These are phyloP conservation scores for Galbula dea DNA, from an alignment of 2,113 vertebrate species.

Conservation along the genomic window DNA sequence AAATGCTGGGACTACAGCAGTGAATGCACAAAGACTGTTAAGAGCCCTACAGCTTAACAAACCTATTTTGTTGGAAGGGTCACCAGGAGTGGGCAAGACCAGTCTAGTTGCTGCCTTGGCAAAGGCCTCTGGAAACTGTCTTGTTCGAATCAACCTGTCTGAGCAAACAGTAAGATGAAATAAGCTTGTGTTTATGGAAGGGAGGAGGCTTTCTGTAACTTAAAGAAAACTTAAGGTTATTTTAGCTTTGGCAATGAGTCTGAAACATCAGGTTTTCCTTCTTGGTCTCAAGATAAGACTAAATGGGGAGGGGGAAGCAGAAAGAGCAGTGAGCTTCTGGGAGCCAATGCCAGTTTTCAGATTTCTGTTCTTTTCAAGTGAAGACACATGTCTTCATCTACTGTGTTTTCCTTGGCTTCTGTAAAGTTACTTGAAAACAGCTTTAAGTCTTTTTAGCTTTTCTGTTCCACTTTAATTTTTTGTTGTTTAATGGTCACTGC, in stretches of 20 bases:
- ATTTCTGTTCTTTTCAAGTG: neutral
- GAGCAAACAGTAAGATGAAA: conserved; percentile 87
- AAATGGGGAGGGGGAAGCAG: neutral
- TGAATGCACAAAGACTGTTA: conserved; percentile 91
- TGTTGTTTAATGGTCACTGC: neutral
- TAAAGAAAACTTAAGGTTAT: neutral
- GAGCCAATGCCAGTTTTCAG: neutral
- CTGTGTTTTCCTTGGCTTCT: neutral
- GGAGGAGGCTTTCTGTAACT: neutral
- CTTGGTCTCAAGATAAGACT: neutral
- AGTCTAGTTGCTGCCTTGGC: conserved; percentile 92
- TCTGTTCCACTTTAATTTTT: neutral
- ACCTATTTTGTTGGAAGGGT: conserved; percentile 92
- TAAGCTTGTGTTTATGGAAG: neutral
- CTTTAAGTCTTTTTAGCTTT: neutral
- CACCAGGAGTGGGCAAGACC: conserved; percentile 96
- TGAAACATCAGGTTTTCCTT: neutral
- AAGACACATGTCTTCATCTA: neutral
- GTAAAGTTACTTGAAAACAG: neutral
- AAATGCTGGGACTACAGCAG: conserved; percentile 88
- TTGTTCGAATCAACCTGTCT: conserved; percentile 95
- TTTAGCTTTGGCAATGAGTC: neutral
- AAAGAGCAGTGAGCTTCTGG: neutral
- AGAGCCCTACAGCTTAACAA: conserved; percentile 89
- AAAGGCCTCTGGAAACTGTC: conserved; percentile 89